Base-by-base conservation (phyloP, 2,888 invertebrate species). In the Chrysopilus asiliformis region DNA sequence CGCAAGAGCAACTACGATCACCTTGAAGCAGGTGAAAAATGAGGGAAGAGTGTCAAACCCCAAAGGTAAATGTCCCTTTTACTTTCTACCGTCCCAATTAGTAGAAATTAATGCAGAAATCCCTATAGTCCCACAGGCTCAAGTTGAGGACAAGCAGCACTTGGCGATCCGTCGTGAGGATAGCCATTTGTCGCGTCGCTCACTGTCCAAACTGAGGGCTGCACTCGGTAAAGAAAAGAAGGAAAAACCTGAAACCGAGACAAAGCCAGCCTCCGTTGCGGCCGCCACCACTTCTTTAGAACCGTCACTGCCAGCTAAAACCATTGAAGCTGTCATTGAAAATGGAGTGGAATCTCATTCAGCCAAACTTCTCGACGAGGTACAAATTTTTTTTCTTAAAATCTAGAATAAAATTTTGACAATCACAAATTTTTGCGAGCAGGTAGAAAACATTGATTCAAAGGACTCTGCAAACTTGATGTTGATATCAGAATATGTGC, bases 401-500 rank as follows among this genome's bases (percentile, higher is more conserved):
- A 4, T 2, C n/a, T 8, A n/a, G 17, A 31, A 12, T 14, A 29
- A 10, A 29, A 4, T 29, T 12, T 12, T 4, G 15, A 4, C 4
- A 29, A 12, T 12, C 9, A 12, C 15, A 14, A 32, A 7, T 20
- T 22, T 10, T 32, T 30, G 9, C 14, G 28, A 43, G 46, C 39
- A 51, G 38, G 67, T 78, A 43, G 75, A 76, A 49, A 76, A 85
- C 49, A 83, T 89, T 55, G 90, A 90, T 53, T 70, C 69, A 12
- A 72, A 72, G 32, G 83, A 86, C 53, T 68, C 65, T 26, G 69
- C 73, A 29, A 86, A 85, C 58, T 80, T 85, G 3, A 68, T 82
- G 47, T 69, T 89, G 48, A 80, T 87, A 54, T 74, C 82, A 12
- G 78, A 80, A 47, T 94, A 93, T 58, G 80, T 84, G 20, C 80